phyloP scores from a whole-genome alignment of 2,888 invertebrate species.

The Orthosia cruda region DNA sequence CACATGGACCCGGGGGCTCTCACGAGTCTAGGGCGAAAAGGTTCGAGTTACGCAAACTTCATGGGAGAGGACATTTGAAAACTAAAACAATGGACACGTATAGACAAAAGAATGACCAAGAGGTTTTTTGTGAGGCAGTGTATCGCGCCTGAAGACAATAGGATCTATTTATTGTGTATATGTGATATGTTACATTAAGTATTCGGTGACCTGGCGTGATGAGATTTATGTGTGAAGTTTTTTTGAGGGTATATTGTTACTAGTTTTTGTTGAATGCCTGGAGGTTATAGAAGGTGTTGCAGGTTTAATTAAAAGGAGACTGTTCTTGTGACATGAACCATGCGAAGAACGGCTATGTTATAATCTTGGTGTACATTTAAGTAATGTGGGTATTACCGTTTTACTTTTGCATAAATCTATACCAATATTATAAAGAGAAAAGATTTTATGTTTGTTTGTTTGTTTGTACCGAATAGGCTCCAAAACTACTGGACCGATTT shows the following conservation, averaged over 20 bases:
- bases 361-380: background rate
- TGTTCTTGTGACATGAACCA: background rate
- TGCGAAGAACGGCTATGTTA: background rate
- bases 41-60: slow-evolving; percentile 73
- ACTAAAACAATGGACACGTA: slow-evolving; percentile 63
- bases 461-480: no score
- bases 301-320: slow-evolving; percentile 6
- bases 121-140: slow-evolving; percentile 67
- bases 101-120: slow-evolving; percentile 73
- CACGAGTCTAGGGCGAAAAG: slow-evolving; percentile 69
- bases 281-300: slow-evolving; percentile 40
- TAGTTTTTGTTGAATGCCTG: slow-evolving; percentile 26
- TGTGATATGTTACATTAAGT: slow-evolving; percentile 54
- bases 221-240: slow-evolving; percentile 66
- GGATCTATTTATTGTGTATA: slow-evolving; percentile 62
- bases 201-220: slow-evolving; percentile 55
- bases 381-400: no score
- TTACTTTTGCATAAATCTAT: no score
- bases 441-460: no score
- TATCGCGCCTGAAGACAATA: slow-evolving; percentile 65
- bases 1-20: slow-evolving; percentile 67
- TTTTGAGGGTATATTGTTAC: slow-evolving; percentile 53
- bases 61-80: slow-evolving; percentile 71
- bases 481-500: no score
- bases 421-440: no score